Percentiles rank a stretch among this genome's conserved stretches.
phyloP scores from a whole-genome alignment of 2,797 vertebrate species.

The Florisuga fusca region DNA sequence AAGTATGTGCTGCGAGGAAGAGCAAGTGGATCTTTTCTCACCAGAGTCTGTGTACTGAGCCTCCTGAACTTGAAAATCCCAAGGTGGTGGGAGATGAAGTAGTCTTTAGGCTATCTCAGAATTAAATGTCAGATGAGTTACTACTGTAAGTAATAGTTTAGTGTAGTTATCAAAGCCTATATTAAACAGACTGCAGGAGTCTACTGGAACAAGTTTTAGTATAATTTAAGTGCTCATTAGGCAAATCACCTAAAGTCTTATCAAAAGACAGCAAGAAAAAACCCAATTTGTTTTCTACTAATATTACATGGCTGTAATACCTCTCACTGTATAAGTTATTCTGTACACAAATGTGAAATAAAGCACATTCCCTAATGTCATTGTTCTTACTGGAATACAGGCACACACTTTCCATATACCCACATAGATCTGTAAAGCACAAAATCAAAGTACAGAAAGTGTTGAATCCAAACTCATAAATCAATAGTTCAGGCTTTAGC shows the following conservation, averaged over 20 bases:
- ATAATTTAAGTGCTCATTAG: not conserved
- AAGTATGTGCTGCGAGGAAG: not conserved
- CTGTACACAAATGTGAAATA: not conserved
- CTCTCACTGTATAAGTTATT: not conserved
- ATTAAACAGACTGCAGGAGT: not conserved
- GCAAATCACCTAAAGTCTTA: not conserved
- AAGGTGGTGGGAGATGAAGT: not conserved
- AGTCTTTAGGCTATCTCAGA: not conserved
- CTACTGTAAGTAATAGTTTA: not conserved
- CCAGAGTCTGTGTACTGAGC: not conserved
- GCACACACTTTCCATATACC: not conserved
- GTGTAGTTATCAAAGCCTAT: not conserved
- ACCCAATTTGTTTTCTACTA: not conserved
- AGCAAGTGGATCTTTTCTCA: not conserved
- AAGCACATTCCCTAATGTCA: not conserved
- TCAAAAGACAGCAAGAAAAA: not conserved
- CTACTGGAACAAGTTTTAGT: not conserved
- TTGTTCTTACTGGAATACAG: not conserved
- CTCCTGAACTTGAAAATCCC: not conserved
- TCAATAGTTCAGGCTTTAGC: not conserved
- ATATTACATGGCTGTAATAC: not conserved
- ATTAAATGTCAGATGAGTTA: not conserved
- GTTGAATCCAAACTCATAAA: not conserved
- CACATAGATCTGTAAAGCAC: not conserved
- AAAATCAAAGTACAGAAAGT: not conserved